Evolutionary conservation across 2,888 invertebrate species (phyloP), one percentile per base, ranked within the genome.

Genomic region (Agrotis puta): DNA sequence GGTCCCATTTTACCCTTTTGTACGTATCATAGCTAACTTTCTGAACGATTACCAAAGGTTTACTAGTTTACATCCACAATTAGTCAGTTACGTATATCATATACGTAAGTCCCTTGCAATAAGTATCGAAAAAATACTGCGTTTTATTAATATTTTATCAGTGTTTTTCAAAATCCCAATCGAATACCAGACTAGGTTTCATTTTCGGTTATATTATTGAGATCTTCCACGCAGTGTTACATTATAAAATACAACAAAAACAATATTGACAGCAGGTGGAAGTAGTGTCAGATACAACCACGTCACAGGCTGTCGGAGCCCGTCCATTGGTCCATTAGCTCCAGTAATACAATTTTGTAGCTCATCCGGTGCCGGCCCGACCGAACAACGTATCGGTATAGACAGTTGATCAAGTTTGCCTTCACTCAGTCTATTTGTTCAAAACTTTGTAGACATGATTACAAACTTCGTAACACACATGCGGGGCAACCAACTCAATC

Each of bases 291-390:
- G 16, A n/a, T 33, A 22, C 45, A 77, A n/a, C 48, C 16, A 58
- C 51, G 43, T 77, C 77, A 53, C 47, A 65, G 20, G 13, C 22
- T 50, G 64, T 53, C 57, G 16, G 16, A 71, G 48, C 22, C 27
- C 24, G 39, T 62, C 71, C 58, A 62, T 62, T 62, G 61, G 47
- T 62, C 77, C 65, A 71, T 77, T 77, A 71, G 65, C 62, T 64
- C 2, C 39, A 20, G 51, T 77, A 77, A 77, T 54, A 67, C 73
- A 78, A 77, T 77, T 77, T 77, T 43, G 54, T 51, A 22, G 64
- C 50, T 45, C 47, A 73, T 78, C 73, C 67, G 67, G 51, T 48
- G 18, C 18, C 18, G 18, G 18, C 18, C 43, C 54, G 51, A 61
- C 24, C 43, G 67, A 33, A 13, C 59, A 20, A 5, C 24, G 54